These are phyloP conservation scores for Chaenocephalus aceratus DNA, from an alignment of 2,113 vertebrate genomes.

Conservation along the genomic window DNA sequence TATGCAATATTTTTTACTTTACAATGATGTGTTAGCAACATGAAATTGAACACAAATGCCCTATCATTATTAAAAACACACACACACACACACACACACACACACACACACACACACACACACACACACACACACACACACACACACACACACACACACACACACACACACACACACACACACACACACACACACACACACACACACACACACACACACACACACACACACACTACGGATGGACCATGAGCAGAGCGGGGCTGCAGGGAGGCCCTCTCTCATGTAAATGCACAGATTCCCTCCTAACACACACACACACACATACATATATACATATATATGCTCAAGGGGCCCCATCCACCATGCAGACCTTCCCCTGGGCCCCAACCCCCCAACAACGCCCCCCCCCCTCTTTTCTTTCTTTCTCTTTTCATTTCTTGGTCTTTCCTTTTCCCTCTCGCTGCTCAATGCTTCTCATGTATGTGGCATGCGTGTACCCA, in stretches of 20 bases:
- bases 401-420: conserved; percentile 16
- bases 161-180: background rate
- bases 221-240: conserved; percentile 6
- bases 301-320: background rate
- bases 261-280: background rate
- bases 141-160: background rate
- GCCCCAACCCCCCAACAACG: conserved; percentile 41
- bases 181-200: background rate
- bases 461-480: conserved; percentile 9
- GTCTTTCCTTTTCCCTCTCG: conserved; percentile 8
- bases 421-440: conserved; percentile 45
- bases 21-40: no score
- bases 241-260: conserved; percentile 6
- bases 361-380: conserved; percentile 35
- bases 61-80: no score
- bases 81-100: no score
- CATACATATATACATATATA: background rate
- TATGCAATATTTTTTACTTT: no score
- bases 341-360: conserved; percentile 45
- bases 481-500: conserved; percentile 18
- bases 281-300: background rate
- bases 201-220: conserved; percentile 5
- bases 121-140: background rate
- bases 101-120: background rate
- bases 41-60: no score